Percentiles rank a stretch among this genome's conserved stretches.
These are phyloP conservation scores for Parauchenoglanis punctatus DNA, from an alignment of 2,797 vertebrate genomes.

Conservation along the genomic window DNA sequence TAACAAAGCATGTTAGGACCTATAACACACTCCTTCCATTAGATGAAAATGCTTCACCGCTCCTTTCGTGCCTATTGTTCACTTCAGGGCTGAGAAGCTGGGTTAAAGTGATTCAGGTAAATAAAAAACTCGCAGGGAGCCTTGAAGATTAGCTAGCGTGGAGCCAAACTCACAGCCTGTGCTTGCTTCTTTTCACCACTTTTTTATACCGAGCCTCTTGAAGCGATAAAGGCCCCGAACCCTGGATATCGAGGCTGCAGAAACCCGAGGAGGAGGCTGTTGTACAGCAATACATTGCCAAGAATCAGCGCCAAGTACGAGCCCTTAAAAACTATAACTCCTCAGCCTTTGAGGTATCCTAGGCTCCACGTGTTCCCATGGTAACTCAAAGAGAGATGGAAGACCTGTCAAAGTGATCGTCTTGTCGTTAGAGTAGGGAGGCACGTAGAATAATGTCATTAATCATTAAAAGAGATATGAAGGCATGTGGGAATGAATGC, in stretches of 20 bases:
- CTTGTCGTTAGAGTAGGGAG: conserved; percentile 5
- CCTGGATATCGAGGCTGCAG: conserved; percentile 40
- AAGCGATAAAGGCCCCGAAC: conserved; percentile 37
- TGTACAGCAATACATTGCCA: conserved; percentile 34
- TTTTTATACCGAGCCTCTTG: conserved; percentile 44
- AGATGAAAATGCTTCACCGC: conserved; percentile 52
- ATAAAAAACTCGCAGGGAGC: conserved; percentile 51
- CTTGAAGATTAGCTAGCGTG: conserved; percentile 37
- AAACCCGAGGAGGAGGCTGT: conserved; percentile 16
- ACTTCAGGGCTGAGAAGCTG: conserved; percentile 66
- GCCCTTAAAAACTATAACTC: conserved; percentile 26
- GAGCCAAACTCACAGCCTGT: conserved; percentile 40
- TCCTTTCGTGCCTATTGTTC: conserved; percentile 58
- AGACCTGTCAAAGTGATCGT: conserved; percentile 1
- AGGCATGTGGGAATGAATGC: conserved; percentile 20
- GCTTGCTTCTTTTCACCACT: conserved; percentile 42
- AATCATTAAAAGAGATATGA: conserved; percentile 20
- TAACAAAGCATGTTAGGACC: conserved; percentile 58
- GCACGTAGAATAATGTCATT: background rate
- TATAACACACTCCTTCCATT: conserved; percentile 47
- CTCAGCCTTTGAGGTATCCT: conserved; percentile 18
- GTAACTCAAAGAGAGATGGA: conserved; percentile 21
- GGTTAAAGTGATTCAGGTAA: conserved; percentile 68
- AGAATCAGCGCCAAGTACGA: conserved; percentile 30
- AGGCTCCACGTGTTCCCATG: conserved; percentile 42